A percentile compares a stretch with the other conserved stretches of the same genome.
Evolutionary conservation across 2,113 vertebrate genomes (phyloP).

Genomic region (Lophochroa leadbeateri): DNA sequence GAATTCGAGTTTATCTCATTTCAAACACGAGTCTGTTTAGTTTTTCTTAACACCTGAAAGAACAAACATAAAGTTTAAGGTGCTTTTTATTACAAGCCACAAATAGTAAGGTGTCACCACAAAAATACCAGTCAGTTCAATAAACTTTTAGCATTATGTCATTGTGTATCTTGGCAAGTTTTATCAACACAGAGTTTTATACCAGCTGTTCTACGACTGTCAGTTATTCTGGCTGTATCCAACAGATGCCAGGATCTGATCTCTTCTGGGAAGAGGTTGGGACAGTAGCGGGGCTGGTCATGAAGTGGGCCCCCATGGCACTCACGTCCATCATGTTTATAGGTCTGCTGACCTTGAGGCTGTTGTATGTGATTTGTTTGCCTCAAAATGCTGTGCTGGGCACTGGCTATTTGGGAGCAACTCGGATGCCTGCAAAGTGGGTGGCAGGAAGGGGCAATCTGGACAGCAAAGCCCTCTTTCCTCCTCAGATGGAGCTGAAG

Average conservation of each 20-base stretch:
- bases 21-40: background rate
- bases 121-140: background rate
- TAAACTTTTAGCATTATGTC: background rate
- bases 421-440: background rate
- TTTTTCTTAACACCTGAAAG: background rate
- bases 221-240: background rate
- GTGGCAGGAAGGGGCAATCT: background rate
- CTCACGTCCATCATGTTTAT: background rate
- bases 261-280: background rate
- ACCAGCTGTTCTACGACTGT: background rate
- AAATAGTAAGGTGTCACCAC: background rate
- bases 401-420: background rate
- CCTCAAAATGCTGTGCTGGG: background rate
- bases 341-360: background rate
- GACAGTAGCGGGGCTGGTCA: background rate
- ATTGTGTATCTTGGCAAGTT: background rate
- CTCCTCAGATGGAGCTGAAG: background rate
- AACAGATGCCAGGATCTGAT: background rate
- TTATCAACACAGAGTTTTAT: background rate
- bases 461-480: background rate
- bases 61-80: background rate
- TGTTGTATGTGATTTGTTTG: background rate
- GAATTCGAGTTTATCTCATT: background rate
- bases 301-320: background rate
- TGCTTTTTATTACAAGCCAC: background rate